These are phyloP conservation scores for Sebastes matsubarae DNA, from an alignment of 2,797 vertebrate species.

Conservation along the genomic window DNA sequence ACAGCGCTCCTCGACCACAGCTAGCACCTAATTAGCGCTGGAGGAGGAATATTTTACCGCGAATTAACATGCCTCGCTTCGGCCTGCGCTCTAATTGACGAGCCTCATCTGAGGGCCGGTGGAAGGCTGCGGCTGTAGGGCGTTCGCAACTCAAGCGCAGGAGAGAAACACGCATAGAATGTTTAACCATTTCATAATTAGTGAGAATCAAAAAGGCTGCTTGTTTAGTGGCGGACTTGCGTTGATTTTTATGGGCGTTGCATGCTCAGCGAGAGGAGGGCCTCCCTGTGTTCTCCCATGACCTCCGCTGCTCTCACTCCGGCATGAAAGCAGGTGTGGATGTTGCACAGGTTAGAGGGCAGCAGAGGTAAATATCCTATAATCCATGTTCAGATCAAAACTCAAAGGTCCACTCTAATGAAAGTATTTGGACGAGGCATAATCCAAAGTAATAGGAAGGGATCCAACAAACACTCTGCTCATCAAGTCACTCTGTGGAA, in stretches of 20 bases:
- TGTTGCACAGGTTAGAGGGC: constrained; percentile 54
- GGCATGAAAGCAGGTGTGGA: constrained; percentile 46
- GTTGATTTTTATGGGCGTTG: constrained; percentile 55
- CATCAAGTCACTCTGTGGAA: constrained; percentile 58
- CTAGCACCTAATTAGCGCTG: constrained; percentile 86
- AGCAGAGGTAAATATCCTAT: constrained; percentile 62
- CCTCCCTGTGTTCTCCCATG: constrained; percentile 64
- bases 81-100: constrained; percentile 81
- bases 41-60: constrained; percentile 85
- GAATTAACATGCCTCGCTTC: constrained; percentile 81
- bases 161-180: constrained; percentile 75
- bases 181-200: constrained; percentile 79
- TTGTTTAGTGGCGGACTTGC: constrained; percentile 63
- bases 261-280: constrained; percentile 22
- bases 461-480: constrained; percentile 44
- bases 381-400: constrained; percentile 65
- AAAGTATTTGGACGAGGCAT: constrained; percentile 34
- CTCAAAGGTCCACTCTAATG: constrained; percentile 53
- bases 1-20: constrained; percentile 73
- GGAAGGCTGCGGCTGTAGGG: constrained; percentile 60
- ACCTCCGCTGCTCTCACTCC: constrained; percentile 38
- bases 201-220: constrained; percentile 70
- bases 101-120: constrained; percentile 71
- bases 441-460: constrained; percentile 56
- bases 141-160: constrained; percentile 47